A percentile compares a stretch with the other conserved stretches of the same genome.
Conservation (phyloP, 2,113 vertebrate species). For the Calidris pygmaea region DNA sequence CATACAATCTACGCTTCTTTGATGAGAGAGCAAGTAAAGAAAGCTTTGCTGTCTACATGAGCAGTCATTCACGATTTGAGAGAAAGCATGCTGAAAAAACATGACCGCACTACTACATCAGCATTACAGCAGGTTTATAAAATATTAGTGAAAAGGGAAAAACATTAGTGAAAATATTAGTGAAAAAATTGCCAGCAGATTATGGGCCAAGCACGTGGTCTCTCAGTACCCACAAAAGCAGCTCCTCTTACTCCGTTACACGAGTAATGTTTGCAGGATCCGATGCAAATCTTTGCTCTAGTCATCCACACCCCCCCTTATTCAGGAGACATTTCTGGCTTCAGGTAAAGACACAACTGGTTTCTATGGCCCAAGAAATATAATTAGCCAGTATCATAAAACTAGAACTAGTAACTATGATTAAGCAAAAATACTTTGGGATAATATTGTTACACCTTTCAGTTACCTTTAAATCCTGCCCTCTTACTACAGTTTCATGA, state of each 20-base stretch:
- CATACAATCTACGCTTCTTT: background rate
- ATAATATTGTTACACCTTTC: background rate
- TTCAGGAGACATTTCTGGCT: background rate
- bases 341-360: background rate
- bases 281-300: background rate
- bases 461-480: background rate
- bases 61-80: background rate
- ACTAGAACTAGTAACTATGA: background rate
- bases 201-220: background rate
- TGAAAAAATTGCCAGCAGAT: background rate
- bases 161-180: background rate
- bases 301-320: background rate
- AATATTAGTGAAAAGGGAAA: background rate
- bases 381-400: background rate
- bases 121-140: background rate
- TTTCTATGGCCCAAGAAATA: background rate
- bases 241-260: background rate
- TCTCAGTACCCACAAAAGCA: background rate
- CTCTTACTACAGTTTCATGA: background rate
- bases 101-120: background rate
- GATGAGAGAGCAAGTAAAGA: background rate
- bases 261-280: background rate
- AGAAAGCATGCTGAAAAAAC: background rate
- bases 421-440: background rate
- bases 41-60: background rate